Evolutionary conservation across 23 tunicate species (phyloP).

Genomic region (Aplidium turbinatum): DNA sequence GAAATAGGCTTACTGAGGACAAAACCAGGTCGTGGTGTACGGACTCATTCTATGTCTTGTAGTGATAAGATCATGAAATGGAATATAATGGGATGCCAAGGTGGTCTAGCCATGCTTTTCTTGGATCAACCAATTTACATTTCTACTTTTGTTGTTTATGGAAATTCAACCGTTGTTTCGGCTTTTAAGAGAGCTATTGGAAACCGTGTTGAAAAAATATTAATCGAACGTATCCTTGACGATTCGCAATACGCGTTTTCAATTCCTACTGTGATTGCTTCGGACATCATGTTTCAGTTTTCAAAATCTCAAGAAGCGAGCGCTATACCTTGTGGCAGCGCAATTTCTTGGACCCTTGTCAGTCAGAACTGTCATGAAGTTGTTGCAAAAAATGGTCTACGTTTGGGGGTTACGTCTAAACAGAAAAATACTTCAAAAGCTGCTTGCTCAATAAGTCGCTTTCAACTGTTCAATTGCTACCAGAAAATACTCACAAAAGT

Average conservation of each 20-base stretch:
- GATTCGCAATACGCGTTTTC: conserved; percentile 1
- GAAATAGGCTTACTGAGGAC: conserved; percentile 43
- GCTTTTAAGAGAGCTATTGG: conserved; percentile 48
- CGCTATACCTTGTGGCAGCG: conserved; percentile 58
- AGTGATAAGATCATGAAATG: conserved; percentile 84
- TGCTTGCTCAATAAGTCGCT: conserved; percentile 22
- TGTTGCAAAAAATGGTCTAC: conserved; percentile 69
- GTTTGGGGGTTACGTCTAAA: conserved; percentile 56
- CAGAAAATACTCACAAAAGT: not conserved
- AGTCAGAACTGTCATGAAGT: conserved; percentile 29
- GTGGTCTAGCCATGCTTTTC: conserved; percentile 46
- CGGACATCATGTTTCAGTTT: conserved; percentile 24
- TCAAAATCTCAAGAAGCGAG: not conserved
- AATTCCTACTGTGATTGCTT: conserved; percentile 11
- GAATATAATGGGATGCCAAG: conserved; percentile 85
- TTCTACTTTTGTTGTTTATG: conserved; percentile 33
- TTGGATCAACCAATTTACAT: conserved; percentile 56
- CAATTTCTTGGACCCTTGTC: conserved; percentile 66
- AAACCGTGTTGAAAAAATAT: conserved; percentile 20
- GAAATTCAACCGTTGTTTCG: not conserved
- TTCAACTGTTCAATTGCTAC: conserved; percentile 34
- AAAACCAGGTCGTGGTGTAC: conserved; percentile 83
- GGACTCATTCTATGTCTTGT: conserved; percentile 87
- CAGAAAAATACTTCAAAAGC: conserved; percentile 31
- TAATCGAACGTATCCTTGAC: not conserved